phyloP scores from a whole-genome alignment of 1,140 invertebrate genomes.

The Medauroidea extradentata region DNA sequence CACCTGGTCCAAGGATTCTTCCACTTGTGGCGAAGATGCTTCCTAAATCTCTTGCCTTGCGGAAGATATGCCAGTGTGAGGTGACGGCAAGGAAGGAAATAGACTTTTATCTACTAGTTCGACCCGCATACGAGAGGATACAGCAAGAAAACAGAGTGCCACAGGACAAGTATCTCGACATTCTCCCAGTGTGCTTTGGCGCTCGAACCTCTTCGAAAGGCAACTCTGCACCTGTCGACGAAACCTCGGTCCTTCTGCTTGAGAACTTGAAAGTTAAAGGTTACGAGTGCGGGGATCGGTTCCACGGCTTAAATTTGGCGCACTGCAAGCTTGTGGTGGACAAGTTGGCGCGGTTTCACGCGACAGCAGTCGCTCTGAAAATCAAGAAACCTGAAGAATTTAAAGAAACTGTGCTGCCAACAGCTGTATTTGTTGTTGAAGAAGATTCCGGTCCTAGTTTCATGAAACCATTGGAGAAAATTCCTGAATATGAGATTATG shows the following conservation, averaged over 20 bases:
- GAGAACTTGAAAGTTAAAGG: neutral
- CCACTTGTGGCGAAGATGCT: no score
- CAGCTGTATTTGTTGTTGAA: neutral
- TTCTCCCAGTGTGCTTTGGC: slow-evolving; percentile 4
- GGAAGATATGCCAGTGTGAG: neutral
- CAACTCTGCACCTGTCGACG: neutral
- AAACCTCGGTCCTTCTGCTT: neutral
- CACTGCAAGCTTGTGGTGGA: no score
- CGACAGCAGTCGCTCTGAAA: no score
- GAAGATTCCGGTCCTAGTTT: neutral
- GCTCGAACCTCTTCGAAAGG: neutral
- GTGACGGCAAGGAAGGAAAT: slow-evolving; percentile 2
- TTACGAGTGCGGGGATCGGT: slow-evolving; percentile 1
- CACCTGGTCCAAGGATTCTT: no score
- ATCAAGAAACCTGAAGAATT: no score
- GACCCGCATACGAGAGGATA: neutral
- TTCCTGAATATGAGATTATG: neutral
- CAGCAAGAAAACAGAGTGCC: neutral
- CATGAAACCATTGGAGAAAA: neutral
- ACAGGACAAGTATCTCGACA: neutral
- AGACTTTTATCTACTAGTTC: slow-evolving; percentile 2
- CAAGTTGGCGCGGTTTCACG: no score
- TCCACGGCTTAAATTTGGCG: neutral
- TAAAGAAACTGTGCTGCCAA: neutral
- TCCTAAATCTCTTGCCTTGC: no score